Percentiles rank a stretch among this genome's conserved stretches.
phyloP scores from a whole-genome alignment of 2,797 vertebrate genomes.

The Poecilia wingei region DNA sequence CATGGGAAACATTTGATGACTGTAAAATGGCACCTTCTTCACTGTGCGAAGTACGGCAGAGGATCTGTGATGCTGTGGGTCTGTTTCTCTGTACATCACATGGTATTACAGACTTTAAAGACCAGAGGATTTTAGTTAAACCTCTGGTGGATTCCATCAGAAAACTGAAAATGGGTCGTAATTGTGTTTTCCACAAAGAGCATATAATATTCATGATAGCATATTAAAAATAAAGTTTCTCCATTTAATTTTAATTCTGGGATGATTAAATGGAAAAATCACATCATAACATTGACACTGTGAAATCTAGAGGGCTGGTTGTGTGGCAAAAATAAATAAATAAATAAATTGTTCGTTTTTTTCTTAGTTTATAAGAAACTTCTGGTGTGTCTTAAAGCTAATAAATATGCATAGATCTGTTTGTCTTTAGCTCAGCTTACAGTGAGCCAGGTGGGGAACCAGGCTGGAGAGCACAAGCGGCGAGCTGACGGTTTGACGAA shows the following conservation, averaged over 20 bases:
- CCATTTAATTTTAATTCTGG: not conserved
- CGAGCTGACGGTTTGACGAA: constrained; percentile 15
- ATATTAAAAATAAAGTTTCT: not conserved
- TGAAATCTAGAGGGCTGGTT: not conserved
- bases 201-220: not conserved
- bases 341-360: not conserved
- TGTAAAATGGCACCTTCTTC: not conserved
- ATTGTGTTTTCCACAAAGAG: not conserved
- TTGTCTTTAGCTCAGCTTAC: constrained; percentile 8
- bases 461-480: constrained; percentile 15
- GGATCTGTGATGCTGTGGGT: not conserved
- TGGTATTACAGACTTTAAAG: not conserved
- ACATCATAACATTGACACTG: not conserved
- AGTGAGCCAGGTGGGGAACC: not conserved
- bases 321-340: not conserved
- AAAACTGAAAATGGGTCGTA: not conserved
- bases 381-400: too few relatives aligned
- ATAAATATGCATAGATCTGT: not conserved
- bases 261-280: not conserved
- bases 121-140: not conserved
- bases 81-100: not conserved
- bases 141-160: not conserved
- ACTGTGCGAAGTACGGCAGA: not conserved
- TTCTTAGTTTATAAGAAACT: not conserved
- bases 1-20: not conserved